Evolutionary conservation across 1,140 invertebrate genomes (phyloP), one percentile per base, ranked within the genome.

Genomic region (Caenorhabditis brenneri): DNA sequence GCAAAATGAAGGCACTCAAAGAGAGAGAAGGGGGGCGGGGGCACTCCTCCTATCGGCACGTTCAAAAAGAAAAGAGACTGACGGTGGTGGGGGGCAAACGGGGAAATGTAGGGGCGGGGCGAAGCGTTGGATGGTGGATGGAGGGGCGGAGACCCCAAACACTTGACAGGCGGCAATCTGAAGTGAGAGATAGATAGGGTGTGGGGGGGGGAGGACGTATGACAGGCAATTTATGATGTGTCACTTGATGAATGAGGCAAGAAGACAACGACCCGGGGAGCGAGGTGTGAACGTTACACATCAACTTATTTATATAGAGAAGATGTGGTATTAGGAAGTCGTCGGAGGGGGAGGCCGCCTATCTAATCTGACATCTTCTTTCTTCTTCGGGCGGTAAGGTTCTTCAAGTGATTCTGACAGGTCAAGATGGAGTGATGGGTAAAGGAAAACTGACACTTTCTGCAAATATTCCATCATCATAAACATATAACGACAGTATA

Each of bases 341-440:
- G 39, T 42, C 39, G 39, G 12, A n/a, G n/a, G n/a, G n/a, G n/a
- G n/a, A n/a, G 19, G 7, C 3, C 53, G 24, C 27, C 53, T 55
- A 42, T 42, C 39, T 42, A 42, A 42, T 42, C 39, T 58, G n/a
- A n/a, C 60, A 3, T 53, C n/a, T 53, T n/a, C 51, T 53, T 7
- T 16, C 51, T 58, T 29, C n/a, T 65, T 65, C 58, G n/a, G n/a
- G 48, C 15, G 48, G 48, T 51, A 51, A 51, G 12, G n/a, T 51
- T 51, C 9, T 15, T 19, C n/a, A 6, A 19, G n/a, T 51, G 53
- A 24, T 39, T 39, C 15, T 74, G 65, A 74, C 65, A 42, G 65
- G 65, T 74, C 65, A 74, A 74, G 65, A 74, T 74, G 65, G 65
- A 74, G 65, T 74, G 65, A 74, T 74, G 65, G 65, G 65, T 42